Evolutionary conservation across 2,888 invertebrate species (phyloP), one percentile per base, ranked within the genome.

Genomic region (Andrena marginata): DNA sequence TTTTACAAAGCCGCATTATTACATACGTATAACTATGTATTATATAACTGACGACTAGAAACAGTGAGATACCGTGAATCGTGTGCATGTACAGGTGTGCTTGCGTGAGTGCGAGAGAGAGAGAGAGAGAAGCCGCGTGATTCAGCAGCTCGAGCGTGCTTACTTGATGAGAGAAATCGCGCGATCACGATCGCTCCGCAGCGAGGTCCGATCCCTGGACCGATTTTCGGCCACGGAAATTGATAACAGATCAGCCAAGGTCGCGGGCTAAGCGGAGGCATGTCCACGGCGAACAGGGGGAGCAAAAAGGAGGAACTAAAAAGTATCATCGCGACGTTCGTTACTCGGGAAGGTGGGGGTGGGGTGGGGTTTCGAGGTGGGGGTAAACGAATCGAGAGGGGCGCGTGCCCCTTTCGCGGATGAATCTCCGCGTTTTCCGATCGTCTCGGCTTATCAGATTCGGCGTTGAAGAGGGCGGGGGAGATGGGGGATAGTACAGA

Each of bases 1-100:
- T 81, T 79, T 82, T 81, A 87, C 76, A 65, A 75, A 65, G 67
- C 62, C 80, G 81, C 79, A 81, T 89, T 87, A 67, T 77, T 63
- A 71, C 73, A 82, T 73, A 77, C 64, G 77, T 83, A 81, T 69
- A 80, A 87, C 70, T 75, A 56, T 80, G 76, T 72, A 54, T 67
- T 80, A 74, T 72, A 54, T 67, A 64, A 72, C 67, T 29, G 73
- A 68, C 71, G 59, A 73, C 35, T 69, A 70, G 67, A 72, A 77
- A 70, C 77, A 69, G 72, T 74, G 73, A 75, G 49, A 69, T 75
- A 62, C 20, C 26, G 73, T 16, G 49, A 42, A 76, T 60, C 79
- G 64, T 63, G 74, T 70, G 79, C 71, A 68, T 69, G 85, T 26
- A 64, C 63, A 78, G 59, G 59, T 64, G 65, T 51, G 63, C 65